A percentile compares a stretch with the other conserved stretches of the same genome.
These are phyloP conservation scores for Ciconia maguari DNA, from an alignment of 2,113 vertebrate genomes.

Conservation along the genomic window DNA sequence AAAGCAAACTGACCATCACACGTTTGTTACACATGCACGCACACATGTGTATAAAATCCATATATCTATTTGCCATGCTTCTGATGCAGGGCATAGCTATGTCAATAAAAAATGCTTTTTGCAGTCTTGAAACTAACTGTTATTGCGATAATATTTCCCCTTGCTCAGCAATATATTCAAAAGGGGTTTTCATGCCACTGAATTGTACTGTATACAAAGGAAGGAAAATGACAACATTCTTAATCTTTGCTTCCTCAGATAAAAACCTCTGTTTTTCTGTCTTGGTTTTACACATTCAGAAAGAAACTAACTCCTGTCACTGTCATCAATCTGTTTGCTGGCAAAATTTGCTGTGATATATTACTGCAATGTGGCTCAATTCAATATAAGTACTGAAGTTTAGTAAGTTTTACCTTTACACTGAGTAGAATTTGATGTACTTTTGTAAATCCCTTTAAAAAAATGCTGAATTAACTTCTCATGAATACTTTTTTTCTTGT, in stretches of 20 bases:
- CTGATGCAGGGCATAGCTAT: background rate
- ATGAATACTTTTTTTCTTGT: background rate
- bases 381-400: background rate
- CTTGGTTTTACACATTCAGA: background rate
- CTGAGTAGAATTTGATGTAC: background rate
- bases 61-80: background rate
- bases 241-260: background rate
- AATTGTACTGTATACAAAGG: background rate
- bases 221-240: background rate
- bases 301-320: background rate
- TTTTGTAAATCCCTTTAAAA: background rate
- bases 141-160: background rate
- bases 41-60: rapidly evolving
- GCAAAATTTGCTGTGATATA: background rate
- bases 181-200: background rate
- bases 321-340: background rate
- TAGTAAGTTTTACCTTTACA: background rate
- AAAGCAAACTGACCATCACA: background rate
- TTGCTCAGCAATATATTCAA: background rate
- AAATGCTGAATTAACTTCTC: background rate
- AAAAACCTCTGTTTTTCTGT: background rate
- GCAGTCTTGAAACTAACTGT: background rate
- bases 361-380: background rate
- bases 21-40: rapidly evolving
- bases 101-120: background rate